Conservation (phyloP, 2,113 vertebrate species). For the Cyprichromis sp. region DNA sequence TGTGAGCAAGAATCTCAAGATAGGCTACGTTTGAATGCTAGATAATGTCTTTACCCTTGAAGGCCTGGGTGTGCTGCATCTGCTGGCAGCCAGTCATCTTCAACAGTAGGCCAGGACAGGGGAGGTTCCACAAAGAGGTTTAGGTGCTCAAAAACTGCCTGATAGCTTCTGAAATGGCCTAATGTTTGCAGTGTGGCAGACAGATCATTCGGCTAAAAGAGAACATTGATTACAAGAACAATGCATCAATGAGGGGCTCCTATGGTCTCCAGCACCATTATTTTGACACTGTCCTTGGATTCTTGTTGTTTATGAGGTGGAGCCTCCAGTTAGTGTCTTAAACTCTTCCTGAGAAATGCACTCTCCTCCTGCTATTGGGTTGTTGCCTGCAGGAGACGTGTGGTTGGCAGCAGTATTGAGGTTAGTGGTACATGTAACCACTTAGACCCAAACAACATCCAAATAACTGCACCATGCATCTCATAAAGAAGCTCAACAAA, state of each 20-base stretch:
- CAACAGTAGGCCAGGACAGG: neutral
- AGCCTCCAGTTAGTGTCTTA: neutral
- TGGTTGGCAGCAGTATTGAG: neutral
- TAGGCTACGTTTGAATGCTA: neutral
- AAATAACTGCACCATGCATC: neutral
- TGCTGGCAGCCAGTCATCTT: neutral
- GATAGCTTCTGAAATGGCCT: neutral
- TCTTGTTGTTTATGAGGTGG: neutral
- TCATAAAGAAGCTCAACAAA: neutral
- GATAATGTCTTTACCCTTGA: neutral
- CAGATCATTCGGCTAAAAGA: neutral
- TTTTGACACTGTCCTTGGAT: neutral
- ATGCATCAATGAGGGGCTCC: neutral
- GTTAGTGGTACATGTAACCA: neutral
- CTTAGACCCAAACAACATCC: neutral
- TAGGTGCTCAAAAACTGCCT: neutral
- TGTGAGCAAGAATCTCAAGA: neutral
- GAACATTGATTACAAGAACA: neutral
- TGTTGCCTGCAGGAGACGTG: neutral
- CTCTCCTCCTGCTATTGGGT: neutral
- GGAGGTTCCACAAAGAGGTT: neutral
- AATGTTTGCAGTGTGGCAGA: neutral
- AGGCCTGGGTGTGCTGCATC: neutral
- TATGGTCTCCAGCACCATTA: neutral
- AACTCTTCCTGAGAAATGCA: neutral